Base-by-base conservation (phyloP, 2,888 invertebrate species). In the Hypena proboscidalis region DNA sequence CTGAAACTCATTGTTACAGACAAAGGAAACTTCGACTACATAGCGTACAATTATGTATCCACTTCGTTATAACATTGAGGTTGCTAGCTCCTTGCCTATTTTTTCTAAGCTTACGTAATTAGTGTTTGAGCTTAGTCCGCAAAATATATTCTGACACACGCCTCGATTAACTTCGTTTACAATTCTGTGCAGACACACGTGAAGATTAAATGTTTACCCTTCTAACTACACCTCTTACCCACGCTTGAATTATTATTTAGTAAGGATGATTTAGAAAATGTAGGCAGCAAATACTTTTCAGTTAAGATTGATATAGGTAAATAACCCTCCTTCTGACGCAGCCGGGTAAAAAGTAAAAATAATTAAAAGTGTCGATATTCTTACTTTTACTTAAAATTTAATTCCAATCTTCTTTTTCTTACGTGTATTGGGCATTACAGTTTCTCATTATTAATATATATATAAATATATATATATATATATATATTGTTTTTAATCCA, bases 1-100 rank as follows among this genome's bases (percentile, higher is more conserved):
- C 58, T 65, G 60, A 70, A 74, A 74, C 68, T 70, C 66, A 67
- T 74, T 71, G 70, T 74, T 77, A 56, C 55, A 61, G 63, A 77
- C 74, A 75, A 76, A 72, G 64, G 57, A 63, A 71, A 63, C 64
- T 70, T 70, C 36, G 49, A 33, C 58, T 60, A 50, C 11, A 52
- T 52, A 42, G 56, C 44, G 44, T 52, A 61, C 59, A 66, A 72
- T 77, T 72, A 71, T 64, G 53, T 52, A 47, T 51, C 58, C 50
- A 53, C 58, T 59, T 67, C 55, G 52, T 65, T 69, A 63, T 58
- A 60, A 62, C 58, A 63, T 62, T 58, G 45, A 50, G 41, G 36
- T 51, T 53, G 40, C 32, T 31, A 41, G 37, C 41, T 54, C 32
- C 32, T 48, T 43, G 32, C 15, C n/a, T 49, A 37, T 22, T 58